Evolutionary conservation across 1,140 invertebrate genomes (phyloP).

Genomic region (Meloidogyne floridensis): DNA sequence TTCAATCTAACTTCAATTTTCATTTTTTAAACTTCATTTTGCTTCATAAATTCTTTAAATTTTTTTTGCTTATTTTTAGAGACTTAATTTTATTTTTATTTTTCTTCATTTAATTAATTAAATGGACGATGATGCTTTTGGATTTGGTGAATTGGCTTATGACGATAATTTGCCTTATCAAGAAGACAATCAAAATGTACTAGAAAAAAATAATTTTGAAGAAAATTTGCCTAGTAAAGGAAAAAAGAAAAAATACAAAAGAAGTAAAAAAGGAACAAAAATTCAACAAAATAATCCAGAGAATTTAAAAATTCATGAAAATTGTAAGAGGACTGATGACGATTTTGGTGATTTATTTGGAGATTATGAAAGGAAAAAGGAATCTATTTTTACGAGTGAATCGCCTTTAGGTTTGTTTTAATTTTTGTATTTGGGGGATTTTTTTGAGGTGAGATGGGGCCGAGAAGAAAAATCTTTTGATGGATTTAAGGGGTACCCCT

Average conservation of each 20-base stretch:
- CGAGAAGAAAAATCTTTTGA: too few relatives aligned
- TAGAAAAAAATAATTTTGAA: background rate
- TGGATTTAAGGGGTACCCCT: too few relatives aligned
- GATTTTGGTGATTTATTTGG: background rate
- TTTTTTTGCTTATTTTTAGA: background rate
- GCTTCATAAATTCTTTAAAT: too few relatives aligned
- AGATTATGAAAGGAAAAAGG: background rate
- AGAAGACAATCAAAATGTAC: background rate
- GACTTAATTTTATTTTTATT: background rate
- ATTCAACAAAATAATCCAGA: background rate
- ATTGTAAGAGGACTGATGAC: background rate
- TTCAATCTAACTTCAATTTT: too few relatives aligned
- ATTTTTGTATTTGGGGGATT: background rate
- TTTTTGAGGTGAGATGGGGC: background rate
- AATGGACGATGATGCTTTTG: constrained; percentile 28
- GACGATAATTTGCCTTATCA: constrained; percentile 19
- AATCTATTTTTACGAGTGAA: constrained; percentile 6
- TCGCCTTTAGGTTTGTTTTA: constrained; percentile 23
- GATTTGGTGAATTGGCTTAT: constrained; percentile 25
- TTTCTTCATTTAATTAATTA: background rate
- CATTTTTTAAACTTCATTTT: too few relatives aligned
- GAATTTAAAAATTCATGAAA: background rate
- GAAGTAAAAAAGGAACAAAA: background rate
- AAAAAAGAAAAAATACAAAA: background rate
- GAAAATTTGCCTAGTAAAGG: background rate